Conservation (phyloP, 1,140 invertebrate species). For the Drosophila ironensis region DNA sequence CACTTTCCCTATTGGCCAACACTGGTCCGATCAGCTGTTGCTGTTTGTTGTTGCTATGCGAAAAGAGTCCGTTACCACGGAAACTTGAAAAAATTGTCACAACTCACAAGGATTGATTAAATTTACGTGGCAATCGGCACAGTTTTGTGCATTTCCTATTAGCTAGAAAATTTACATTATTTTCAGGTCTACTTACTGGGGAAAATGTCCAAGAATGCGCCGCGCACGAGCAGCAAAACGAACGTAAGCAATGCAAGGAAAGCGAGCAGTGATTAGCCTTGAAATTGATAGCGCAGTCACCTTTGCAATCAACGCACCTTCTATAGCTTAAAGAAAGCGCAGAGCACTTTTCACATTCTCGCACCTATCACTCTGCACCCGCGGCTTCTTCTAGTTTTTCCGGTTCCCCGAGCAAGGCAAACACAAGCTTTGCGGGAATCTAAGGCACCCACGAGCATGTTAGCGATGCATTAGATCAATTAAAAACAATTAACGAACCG, state of each 20-base stretch:
- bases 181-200: background rate
- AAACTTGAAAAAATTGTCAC: constrained; percentile 51
- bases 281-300: constrained; percentile 34
- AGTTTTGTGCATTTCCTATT: background rate
- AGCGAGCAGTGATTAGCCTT: background rate
- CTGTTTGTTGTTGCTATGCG: constrained; percentile 60
- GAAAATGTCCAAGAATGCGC: constrained; percentile 54
- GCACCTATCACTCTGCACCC: constrained; percentile 12
- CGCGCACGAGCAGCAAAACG: constrained; percentile 38
- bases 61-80: constrained; percentile 13
- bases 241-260: constrained; percentile 40
- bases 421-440: background rate
- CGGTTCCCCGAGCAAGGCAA: background rate
- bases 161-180: background rate
- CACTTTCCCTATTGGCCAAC: background rate
- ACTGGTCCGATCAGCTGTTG: constrained; percentile 50
- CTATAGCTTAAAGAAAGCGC: background rate
- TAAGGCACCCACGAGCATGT: constrained; percentile 3
- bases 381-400: background rate
- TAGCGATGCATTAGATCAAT: constrained; percentile 16
- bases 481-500: constrained; percentile 37
- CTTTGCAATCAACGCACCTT: constrained; percentile 8
- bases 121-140: constrained; percentile 28
- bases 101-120: constrained; percentile 61
- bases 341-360: background rate